Percentiles rank a stretch among this genome's conserved stretches.
These are phyloP conservation scores for Pterostichus madidus DNA, from an alignment of 2,888 invertebrate genomes.

Conservation along the genomic window DNA sequence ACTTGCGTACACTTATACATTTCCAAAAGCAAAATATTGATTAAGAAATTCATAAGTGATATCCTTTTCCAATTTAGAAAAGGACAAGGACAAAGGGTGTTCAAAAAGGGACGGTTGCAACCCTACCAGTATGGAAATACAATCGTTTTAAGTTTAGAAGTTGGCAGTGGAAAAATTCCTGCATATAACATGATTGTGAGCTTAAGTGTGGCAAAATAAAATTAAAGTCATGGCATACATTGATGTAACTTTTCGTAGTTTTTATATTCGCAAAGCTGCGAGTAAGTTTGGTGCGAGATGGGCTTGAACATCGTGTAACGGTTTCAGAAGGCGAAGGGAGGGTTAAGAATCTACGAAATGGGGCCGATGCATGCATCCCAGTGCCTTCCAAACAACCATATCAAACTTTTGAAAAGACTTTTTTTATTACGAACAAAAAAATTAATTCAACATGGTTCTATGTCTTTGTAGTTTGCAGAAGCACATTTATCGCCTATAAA, in stretches of 20 bases:
- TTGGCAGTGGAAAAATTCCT: constrained; percentile 31
- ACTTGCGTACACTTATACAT: too few relatives aligned
- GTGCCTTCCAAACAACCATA: constrained; percentile 2
- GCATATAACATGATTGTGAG: constrained; percentile 15
- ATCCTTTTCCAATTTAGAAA: too few relatives aligned
- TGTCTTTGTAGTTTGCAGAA: too few relatives aligned
- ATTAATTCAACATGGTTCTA: background rate
- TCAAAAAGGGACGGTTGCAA: too few relatives aligned
- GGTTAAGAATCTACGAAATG: constrained; percentile 33
- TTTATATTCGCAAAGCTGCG: constrained; percentile 37
- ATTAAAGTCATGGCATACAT: constrained; percentile 36
- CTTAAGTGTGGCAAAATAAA: constrained; percentile 17
- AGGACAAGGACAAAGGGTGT: too few relatives aligned
- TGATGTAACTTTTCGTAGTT: constrained; percentile 26
- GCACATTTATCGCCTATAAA: too few relatives aligned
- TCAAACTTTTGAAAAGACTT: background rate
- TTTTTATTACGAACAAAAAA: background rate
- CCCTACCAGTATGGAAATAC: too few relatives aligned
- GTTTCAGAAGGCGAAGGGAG: constrained; percentile 9
- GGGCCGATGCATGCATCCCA: constrained; percentile 17
- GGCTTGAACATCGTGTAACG: constrained; percentile 48
- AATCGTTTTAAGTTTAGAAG: constrained; percentile 36
- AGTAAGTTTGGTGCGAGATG: constrained; percentile 22
- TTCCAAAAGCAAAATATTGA: too few relatives aligned
- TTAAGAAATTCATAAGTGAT: too few relatives aligned